Evolutionary conservation across 2,888 invertebrate genomes (phyloP), one percentile per base, ranked within the genome.

Genomic region (Eremobia ochroleuca): DNA sequence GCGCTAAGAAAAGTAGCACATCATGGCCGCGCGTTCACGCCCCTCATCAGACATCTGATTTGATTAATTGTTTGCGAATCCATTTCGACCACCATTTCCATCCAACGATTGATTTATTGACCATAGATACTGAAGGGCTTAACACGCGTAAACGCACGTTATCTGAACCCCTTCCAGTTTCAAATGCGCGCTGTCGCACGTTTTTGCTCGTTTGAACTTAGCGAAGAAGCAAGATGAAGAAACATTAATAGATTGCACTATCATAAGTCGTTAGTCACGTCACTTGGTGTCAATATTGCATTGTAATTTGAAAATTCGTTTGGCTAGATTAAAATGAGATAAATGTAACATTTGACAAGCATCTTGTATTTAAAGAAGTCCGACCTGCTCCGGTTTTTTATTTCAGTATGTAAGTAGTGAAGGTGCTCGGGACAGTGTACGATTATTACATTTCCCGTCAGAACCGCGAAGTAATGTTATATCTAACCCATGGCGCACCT

Each of bases 141-240:
- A 55, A 52, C 82, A 58, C 73, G 58, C 46, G 58, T 65, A 18
- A 46, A 66, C 55, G 61, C 67, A 28, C 40, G 61, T 76, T 55
- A 62, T 64, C n/a, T 67, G 43, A 46, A 76, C 43, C 37, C 66
- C 55, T 66, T 15, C 9, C 11, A 21, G 55, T 62, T 34, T 15
- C 8, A n/a, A 61, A 82, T 9, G 59, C 40, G 28, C 52, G 65
- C 9, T 46, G 13, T 13, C 34, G 80, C 37, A 69, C 31, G 28
- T 52, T 34, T 73, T 55, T 64, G 37, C 37, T 74, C 21, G 31
- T 73, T 34, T 40, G 49, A 34, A 65, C 40, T 65, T 58, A 58
- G 18, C 2, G 43, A 61, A 61, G 37, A 28, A 58, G 40, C 18
- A 58, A 43, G 9, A 58, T 46, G 15, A 46, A 55, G 28, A 34